Evolutionary conservation across 2,888 invertebrate species (phyloP).

Genomic region (Habrosyne pyritoides): DNA sequence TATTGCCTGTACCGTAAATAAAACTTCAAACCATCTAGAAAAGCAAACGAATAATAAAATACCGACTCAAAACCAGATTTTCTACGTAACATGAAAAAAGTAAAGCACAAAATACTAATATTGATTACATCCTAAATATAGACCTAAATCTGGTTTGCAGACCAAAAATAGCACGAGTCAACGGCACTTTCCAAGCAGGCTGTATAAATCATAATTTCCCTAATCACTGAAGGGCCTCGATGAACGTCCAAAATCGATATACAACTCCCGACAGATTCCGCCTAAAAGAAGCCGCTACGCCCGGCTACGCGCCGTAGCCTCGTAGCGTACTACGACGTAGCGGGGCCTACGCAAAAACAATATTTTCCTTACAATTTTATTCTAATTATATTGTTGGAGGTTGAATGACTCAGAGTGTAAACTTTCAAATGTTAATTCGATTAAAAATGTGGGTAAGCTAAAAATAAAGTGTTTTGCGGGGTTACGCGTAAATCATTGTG

Average conservation of each 20-base stretch:
- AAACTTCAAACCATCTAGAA: too few relatives aligned
- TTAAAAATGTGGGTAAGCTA: not conserved
- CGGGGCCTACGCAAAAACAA: conserved; percentile 47
- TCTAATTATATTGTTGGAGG: conserved; percentile 15
- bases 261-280: conserved; percentile 24
- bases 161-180: not conserved
- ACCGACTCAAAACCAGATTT: conserved; percentile 9
- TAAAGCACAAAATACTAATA: not conserved
- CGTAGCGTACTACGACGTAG: conserved; percentile 60
- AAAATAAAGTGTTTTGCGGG: not conserved
- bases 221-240: conserved; percentile 18
- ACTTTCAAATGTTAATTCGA: not conserved
- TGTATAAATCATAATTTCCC: conserved; percentile 7
- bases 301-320: conserved; percentile 23
- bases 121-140: conserved; percentile 3
- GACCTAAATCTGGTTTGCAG: not conserved
- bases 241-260: conserved; percentile 24
- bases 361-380: conserved; percentile 25
- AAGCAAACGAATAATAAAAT: not conserved
- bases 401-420: not conserved
- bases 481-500: not conserved
- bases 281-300: conserved; percentile 12
- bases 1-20: too few relatives aligned
- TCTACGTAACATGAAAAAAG: too few relatives aligned
- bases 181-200: not conserved